phyloP scores from a whole-genome alignment of 35 echinoderm and acorn worm genomes.

The Ptychodera flava region DNA sequence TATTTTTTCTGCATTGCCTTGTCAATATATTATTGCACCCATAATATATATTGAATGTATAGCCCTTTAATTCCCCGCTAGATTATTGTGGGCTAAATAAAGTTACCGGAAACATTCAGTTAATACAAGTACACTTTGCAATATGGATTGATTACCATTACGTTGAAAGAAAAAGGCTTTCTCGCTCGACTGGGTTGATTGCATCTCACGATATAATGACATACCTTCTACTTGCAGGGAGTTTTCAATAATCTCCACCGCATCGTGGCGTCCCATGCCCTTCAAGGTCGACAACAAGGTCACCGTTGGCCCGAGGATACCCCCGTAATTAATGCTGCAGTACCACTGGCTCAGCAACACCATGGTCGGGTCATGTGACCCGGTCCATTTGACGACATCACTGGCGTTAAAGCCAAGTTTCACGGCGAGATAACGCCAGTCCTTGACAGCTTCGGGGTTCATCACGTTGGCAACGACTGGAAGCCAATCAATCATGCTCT shows the following conservation, averaged over 20 bases:
- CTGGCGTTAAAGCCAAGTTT: conserved; percentile 75
- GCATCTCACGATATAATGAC: no score
- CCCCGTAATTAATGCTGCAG: conserved; percentile 73
- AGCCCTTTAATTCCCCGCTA: no score
- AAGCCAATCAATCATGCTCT: conserved; percentile 48
- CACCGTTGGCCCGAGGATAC: conserved; percentile 30
- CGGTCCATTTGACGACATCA: conserved; percentile 88
- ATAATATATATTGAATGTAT: no score
- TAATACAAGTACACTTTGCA: no score
- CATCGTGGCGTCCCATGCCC: conserved; percentile 89
- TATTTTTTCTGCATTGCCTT: no score
- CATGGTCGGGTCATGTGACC: conserved; percentile 95
- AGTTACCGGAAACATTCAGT: no score
- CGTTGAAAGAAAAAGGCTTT: no score
- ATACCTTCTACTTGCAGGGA: conserved; percentile 75
- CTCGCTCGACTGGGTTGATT: no score
- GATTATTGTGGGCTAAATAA: no score
- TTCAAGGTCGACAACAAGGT: conserved; percentile 75
- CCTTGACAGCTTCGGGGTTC: conserved; percentile 77
- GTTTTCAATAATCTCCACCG: conserved; percentile 68
- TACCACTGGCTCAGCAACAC: conserved; percentile 94
- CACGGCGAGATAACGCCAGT: conserved; percentile 85
- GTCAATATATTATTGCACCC: no score
- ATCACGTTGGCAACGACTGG: conserved; percentile 82
- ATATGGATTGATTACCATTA: no score